These are phyloP conservation scores for Egretta garzetta DNA, from an alignment of 2,113 vertebrate species.

Conservation along the genomic window DNA sequence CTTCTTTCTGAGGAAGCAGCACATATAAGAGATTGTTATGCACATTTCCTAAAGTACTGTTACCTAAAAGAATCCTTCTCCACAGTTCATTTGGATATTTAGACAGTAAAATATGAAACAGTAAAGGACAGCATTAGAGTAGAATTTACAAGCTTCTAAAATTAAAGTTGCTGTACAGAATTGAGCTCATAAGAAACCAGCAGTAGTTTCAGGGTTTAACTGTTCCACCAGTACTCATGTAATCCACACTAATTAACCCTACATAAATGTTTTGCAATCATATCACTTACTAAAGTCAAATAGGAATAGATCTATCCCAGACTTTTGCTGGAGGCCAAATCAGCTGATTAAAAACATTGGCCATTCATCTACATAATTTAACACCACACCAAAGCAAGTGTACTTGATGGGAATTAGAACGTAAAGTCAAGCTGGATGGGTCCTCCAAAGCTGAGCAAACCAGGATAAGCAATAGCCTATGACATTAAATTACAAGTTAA, in stretches of 20 bases:
- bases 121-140: background rate
- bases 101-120: background rate
- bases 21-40: background rate
- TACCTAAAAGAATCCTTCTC: background rate
- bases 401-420: background rate
- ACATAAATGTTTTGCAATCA: background rate
- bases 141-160: background rate
- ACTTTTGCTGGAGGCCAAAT: background rate
- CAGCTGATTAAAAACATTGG: background rate
- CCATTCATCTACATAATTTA: background rate
- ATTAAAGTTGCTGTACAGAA: background rate
- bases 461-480: background rate
- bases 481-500: background rate
- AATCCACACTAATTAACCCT: background rate
- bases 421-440: background rate
- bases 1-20: background rate
- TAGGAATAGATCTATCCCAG: background rate
- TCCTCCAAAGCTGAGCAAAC: background rate
- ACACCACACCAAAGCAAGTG: background rate
- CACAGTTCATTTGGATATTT: background rate
- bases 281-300: background rate
- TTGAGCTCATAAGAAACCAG: background rate
- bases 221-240: fast-evolving
- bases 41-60: background rate
- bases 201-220: background rate